These are phyloP conservation scores for Monopterus albus DNA, from an alignment of 2,113 vertebrate species.

Conservation along the genomic window DNA sequence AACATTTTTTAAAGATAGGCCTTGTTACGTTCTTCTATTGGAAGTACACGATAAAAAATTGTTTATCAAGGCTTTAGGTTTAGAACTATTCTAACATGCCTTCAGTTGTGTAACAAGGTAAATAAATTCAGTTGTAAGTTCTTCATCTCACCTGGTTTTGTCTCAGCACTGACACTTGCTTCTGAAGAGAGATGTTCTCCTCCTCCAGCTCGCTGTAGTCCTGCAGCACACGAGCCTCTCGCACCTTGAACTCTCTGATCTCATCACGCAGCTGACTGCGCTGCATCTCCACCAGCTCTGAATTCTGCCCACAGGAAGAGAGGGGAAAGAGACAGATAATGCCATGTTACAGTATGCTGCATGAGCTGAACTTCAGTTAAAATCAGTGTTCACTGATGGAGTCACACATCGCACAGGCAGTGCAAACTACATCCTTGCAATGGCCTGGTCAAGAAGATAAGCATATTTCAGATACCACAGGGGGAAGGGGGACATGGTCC, in stretches of 20 bases:
- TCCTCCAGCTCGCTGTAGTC: slow-evolving; percentile 98
- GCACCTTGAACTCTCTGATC: slow-evolving; percentile 95
- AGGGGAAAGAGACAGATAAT: neutral
- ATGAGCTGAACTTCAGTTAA: neutral
- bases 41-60: no score
- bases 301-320: slow-evolving; percentile 78
- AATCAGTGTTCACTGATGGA: neutral
- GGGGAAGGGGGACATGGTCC: slow-evolving; percentile 47
- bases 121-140: neutral
- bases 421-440: neutral
- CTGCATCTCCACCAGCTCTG: slow-evolving; percentile 91
- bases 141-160: slow-evolving; percentile 89
- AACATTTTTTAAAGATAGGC: no score
- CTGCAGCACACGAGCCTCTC: slow-evolving; percentile 93
- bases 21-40: no score
- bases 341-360: neutral
- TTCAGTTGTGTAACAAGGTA: neutral
- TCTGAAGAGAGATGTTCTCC: slow-evolving; percentile 98
- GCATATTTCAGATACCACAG: slow-evolving; percentile 38
- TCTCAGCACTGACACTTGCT: slow-evolving; percentile 94
- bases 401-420: neutral
- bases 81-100: no score
- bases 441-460: slow-evolving; percentile 7
- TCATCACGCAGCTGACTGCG: slow-evolving; percentile 92
- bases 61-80: no score